phyloP scores from a whole-genome alignment of 2,113 vertebrate species.

The Chloroceryle aenea region DNA sequence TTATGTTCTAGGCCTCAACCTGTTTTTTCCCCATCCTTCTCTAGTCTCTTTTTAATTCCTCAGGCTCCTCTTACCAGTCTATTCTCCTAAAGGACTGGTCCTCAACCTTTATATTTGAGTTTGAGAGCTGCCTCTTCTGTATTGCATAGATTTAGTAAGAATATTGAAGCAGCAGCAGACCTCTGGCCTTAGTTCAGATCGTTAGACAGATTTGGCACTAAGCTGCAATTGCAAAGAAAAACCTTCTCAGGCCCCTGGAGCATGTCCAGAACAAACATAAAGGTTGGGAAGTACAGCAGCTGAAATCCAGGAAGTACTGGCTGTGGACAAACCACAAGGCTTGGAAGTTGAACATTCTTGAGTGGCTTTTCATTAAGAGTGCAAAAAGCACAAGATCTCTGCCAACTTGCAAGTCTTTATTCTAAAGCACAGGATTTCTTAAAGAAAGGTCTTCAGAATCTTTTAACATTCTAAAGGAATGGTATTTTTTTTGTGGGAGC shows the following conservation, averaged over 20 bases:
- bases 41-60: not conserved
- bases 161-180: not conserved
- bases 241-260: not conserved
- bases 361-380: not conserved
- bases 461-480: not conserved
- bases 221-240: not conserved
- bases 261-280: not conserved
- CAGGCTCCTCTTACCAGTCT: not conserved
- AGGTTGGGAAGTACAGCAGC: not conserved
- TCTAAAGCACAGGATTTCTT: not conserved
- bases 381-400: not conserved
- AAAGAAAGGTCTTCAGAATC: not conserved
- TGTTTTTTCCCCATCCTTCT: not conserved
- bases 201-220: not conserved
- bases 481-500: not conserved
- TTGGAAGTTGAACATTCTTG: not conserved
- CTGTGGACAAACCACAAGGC: not conserved
- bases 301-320: not conserved
- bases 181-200: not conserved
- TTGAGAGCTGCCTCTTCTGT: not conserved
- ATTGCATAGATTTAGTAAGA: not conserved
- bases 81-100: not conserved
- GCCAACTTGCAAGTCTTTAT: not conserved
- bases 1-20: not conserved
- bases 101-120: not conserved